phyloP scores from a whole-genome alignment of 2,113 vertebrate species.

The Petrocephalus zakoni region DNA sequence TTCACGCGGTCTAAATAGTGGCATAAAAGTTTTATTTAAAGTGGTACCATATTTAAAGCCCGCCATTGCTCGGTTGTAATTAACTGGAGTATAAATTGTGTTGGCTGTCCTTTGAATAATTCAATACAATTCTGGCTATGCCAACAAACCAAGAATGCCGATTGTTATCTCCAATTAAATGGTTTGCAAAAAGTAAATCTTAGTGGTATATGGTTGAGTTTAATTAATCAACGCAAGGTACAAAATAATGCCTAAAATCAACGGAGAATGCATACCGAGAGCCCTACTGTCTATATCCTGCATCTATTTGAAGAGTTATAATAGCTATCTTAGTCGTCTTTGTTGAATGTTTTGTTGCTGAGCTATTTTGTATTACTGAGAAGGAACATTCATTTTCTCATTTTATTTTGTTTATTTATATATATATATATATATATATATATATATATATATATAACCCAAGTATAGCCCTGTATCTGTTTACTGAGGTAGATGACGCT shows the following conservation, averaged over 20 bases:
- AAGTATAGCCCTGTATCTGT: neutral
- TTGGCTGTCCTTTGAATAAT: slow-evolving; percentile 41
- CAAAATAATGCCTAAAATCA: neutral
- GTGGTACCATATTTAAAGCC: slow-evolving; percentile 65
- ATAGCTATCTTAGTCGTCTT: neutral
- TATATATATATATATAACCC: neutral
- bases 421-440: no score
- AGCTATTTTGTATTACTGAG: no score
- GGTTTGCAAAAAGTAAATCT: neutral
- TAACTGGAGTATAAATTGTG: slow-evolving; percentile 68
- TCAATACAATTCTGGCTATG: slow-evolving; percentile 11
- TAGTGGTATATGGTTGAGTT: neutral
- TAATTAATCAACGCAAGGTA: neutral
- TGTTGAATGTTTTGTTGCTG: neutral
- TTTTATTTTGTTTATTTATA: no score
- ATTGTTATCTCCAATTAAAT: slow-evolving; percentile 27
- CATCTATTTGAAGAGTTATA: neutral
- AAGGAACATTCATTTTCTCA: neutral
- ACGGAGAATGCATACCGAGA: neutral
- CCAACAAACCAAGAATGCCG: neutral
- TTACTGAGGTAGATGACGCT: neutral
- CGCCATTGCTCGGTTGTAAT: slow-evolving; percentile 63
- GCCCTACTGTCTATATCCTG: neutral
- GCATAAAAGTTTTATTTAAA: slow-evolving; percentile 80
- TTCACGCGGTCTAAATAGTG: slow-evolving; percentile 77